These are phyloP conservation scores for Mythimna albipuncta DNA, from an alignment of 2,888 invertebrate species.

Conservation along the genomic window DNA sequence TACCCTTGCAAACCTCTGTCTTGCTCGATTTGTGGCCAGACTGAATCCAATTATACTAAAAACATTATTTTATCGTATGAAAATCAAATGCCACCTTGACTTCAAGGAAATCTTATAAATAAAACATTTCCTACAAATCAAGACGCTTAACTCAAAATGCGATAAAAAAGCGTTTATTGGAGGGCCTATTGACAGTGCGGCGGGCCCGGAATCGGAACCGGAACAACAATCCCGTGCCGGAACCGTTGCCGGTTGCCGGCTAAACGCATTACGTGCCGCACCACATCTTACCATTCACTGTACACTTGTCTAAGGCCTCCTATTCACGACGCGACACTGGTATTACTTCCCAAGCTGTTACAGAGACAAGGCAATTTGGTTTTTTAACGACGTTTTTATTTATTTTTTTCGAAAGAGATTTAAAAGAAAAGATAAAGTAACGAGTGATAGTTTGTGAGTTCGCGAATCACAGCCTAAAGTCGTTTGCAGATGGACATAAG, in stretches of 20 bases:
- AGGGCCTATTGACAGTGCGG: constrained; percentile 54
- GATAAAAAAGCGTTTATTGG: constrained; percentile 44
- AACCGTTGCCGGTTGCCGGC: constrained; percentile 67
- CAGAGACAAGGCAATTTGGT: neutral
- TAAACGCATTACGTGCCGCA: constrained; percentile 75
- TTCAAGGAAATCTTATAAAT: constrained; percentile 25
- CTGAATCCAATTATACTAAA: no score
- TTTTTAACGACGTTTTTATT: neutral
- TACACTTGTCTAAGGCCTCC: constrained; percentile 10
- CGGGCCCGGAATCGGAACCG: constrained; percentile 70
- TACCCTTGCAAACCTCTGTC: no score
- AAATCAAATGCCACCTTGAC: neutral
- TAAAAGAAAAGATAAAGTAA: neutral
- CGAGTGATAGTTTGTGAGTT: neutral
- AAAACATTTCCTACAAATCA: constrained; percentile 19
- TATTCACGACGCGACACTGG: constrained; percentile 22
- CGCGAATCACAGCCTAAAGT: no score
- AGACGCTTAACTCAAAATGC: constrained; percentile 19
- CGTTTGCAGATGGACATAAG: neutral
- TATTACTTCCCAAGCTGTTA: constrained; percentile 12
- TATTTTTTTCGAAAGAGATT: neutral
- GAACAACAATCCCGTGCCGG: constrained; percentile 84
- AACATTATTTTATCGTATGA: neutral
- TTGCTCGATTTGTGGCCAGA: no score
- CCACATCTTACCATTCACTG: constrained; percentile 42